These are phyloP conservation scores for Anarrhichthys ocellatus DNA, from an alignment of 2,113 vertebrate genomes.

Conservation along the genomic window DNA sequence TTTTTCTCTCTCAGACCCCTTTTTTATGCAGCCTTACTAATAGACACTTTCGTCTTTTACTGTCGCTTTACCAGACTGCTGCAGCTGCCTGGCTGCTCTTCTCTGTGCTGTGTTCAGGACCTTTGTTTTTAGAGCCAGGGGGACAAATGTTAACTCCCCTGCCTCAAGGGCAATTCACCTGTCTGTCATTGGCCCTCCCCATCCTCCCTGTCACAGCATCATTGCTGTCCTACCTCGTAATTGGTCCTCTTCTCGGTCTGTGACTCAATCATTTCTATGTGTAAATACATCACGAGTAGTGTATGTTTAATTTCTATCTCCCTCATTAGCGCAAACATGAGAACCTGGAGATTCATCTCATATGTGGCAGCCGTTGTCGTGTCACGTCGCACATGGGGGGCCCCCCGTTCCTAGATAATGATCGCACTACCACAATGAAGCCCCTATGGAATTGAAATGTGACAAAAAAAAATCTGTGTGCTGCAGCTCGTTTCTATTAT, in stretches of 20 bases:
- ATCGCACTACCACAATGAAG: slow-evolving; percentile 30
- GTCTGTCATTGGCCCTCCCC: slow-evolving; percentile 28
- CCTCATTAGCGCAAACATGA: slow-evolving; percentile 30
- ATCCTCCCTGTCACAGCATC: neutral
- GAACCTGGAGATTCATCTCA: slow-evolving; percentile 25
- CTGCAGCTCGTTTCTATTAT: slow-evolving; percentile 49
- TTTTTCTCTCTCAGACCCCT: slow-evolving; percentile 8
- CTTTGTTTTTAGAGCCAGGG: slow-evolving; percentile 49
- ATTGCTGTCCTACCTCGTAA: slow-evolving; percentile 21
- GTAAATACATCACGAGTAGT: neutral
- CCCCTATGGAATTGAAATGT: slow-evolving; percentile 41
- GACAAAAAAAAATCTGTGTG: slow-evolving; percentile 28
- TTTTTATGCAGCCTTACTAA: slow-evolving; percentile 4
- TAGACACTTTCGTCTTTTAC: neutral
- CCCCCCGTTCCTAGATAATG: slow-evolving; percentile 44
- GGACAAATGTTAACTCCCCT: slow-evolving; percentile 14
- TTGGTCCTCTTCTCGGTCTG: slow-evolving; percentile 5
- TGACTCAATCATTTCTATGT: slow-evolving; percentile 17
- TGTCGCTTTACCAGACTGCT: slow-evolving; percentile 23
- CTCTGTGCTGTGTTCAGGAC: slow-evolving; percentile 28
- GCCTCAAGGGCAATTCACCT: slow-evolving; percentile 42
- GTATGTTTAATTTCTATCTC: slow-evolving; percentile 15
- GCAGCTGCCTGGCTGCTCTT: slow-evolving; percentile 36
- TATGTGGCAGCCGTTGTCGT: slow-evolving; percentile 7
- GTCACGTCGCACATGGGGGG: slow-evolving; percentile 5